A percentile compares a stretch with the other conserved stretches of the same genome.
These are phyloP conservation scores for Pararge aegeria DNA, from an alignment of 1,140 invertebrate species.

Conservation along the genomic window DNA sequence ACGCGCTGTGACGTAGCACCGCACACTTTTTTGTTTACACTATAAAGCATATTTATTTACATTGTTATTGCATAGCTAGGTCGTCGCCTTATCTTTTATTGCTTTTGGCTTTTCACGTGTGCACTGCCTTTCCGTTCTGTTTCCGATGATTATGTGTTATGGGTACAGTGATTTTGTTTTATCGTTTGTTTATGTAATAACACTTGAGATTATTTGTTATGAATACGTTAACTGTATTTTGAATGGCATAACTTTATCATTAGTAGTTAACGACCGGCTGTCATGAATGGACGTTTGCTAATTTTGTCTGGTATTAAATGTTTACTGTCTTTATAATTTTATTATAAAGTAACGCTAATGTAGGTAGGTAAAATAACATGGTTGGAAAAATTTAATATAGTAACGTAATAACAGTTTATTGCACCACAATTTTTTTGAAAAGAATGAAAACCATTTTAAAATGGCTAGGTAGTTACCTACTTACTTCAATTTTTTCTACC, in stretches of 20 bases:
- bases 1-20: conserved; percentile 65
- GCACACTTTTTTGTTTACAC: conserved; percentile 71
- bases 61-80: conserved; percentile 65
- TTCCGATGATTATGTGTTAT: conserved; percentile 8
- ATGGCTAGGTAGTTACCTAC: no score
- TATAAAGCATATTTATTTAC: conserved; percentile 69
- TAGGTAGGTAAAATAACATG: no score
- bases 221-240: conserved; percentile 2
- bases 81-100: conserved; percentile 70
- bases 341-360: no score
- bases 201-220: conserved; percentile 5
- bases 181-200: conserved; percentile 23
- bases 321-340: no score
- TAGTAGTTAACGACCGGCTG: not conserved
- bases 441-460: no score
- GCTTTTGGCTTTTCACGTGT: conserved; percentile 39
- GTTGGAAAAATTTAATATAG: no score
- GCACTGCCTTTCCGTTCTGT: conserved; percentile 20
- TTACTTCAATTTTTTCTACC: no score
- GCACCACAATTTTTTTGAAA: no score
- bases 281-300: not conserved
- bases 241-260: not conserved
- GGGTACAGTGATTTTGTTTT: conserved; percentile 16
- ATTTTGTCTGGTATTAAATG: not conserved
- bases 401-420: no score